Percentiles rank a stretch among this genome's conserved stretches.
Conservation (phyloP, 2,888 invertebrate genomes). For the Oasisia sp. region DNA sequence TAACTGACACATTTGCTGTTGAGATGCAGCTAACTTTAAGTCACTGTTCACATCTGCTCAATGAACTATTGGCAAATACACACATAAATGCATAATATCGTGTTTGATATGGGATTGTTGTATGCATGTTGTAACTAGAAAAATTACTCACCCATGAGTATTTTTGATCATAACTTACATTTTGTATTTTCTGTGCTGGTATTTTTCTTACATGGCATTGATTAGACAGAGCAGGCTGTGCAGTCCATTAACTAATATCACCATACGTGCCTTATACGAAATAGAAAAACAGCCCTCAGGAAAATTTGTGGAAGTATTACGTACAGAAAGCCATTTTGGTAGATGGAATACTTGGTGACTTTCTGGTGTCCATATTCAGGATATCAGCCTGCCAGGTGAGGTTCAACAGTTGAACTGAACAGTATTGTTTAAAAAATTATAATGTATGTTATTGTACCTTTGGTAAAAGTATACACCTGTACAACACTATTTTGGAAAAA, state of each 20-base stretch:
- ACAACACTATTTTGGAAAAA: too few relatives aligned
- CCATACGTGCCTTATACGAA: neutral
- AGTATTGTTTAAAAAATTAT: too few relatives aligned
- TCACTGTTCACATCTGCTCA: neutral
- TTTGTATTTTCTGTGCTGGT: neutral
- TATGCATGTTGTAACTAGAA: neutral
- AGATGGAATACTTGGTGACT: too few relatives aligned
- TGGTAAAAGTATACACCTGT: too few relatives aligned
- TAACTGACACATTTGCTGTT: too few relatives aligned
- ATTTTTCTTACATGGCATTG: neutral
- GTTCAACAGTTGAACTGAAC: too few relatives aligned
- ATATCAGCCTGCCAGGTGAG: too few relatives aligned
- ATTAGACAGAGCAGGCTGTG: neutral
- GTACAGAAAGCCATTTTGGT: neutral
- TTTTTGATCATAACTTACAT: neutral
- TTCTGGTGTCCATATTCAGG: too few relatives aligned
- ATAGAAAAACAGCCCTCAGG: neutral
- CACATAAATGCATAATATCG: neutral
- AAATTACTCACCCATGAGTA: neutral
- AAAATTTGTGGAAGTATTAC: neutral
- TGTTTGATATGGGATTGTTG: neutral
- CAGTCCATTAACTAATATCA: neutral
- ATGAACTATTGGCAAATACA: neutral
- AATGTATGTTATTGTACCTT: too few relatives aligned
- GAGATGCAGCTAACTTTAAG: neutral